Evolutionary conservation across 2,888 invertebrate species (phyloP).

Genomic region (Hoplodrina ambigua): DNA sequence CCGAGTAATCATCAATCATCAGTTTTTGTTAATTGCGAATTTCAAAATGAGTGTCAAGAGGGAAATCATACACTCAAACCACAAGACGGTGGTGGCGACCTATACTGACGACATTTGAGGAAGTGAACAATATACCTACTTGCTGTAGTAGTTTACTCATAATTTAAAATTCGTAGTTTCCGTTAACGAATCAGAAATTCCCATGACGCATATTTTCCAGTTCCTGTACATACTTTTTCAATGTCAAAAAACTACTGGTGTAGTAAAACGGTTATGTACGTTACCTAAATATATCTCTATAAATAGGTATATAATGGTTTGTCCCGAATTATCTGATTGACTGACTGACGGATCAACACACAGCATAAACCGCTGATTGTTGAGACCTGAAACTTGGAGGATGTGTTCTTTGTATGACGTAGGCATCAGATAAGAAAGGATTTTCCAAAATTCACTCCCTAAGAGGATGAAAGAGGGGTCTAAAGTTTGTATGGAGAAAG

Average conservation of each 20-base stretch:
- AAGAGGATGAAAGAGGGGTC: no score
- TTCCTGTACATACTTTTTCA: neutral
- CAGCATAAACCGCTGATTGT: no score
- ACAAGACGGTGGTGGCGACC: neutral
- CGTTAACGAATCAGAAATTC: neutral
- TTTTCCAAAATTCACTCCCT: no score
- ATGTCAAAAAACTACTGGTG: constrained; percentile 1
- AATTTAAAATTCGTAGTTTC: neutral
- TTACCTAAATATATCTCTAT: neutral
- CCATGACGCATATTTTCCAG: constrained; percentile 19
- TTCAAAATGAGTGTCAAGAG: neutral
- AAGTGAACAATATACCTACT: neutral
- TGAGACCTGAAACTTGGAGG: no score
- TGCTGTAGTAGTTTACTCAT: no score
- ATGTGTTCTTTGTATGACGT: no score
- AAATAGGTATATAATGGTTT: no score
- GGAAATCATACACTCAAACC: constrained; percentile 9
- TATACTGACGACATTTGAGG: neutral
- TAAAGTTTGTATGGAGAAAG: no score
- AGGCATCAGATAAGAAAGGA: no score
- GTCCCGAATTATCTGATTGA: no score
- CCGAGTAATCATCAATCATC: neutral
- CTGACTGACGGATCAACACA: no score
- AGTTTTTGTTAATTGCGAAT: neutral
- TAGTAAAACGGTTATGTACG: neutral